A percentile compares a stretch with the other conserved stretches of the same genome.
Evolutionary conservation across 2,113 vertebrate genomes (phyloP).

Genomic region (Nothobranchius furzeri): DNA sequence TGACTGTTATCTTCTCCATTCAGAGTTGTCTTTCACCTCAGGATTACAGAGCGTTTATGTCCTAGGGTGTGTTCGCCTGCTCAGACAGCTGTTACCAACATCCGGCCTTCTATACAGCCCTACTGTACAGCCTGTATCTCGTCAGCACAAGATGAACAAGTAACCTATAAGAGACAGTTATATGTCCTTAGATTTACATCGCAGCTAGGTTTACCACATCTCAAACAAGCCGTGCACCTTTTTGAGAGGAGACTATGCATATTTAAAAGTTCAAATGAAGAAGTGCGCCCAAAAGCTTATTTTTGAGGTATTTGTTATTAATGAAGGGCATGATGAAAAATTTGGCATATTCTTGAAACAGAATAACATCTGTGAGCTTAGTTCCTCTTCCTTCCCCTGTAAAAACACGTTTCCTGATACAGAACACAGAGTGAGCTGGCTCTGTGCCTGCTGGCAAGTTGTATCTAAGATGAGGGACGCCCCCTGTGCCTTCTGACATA

Average conservation of each 20-base stretch:
- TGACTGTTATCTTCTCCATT: slow-evolving; percentile 9
- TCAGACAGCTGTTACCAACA: background rate
- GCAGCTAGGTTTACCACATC: slow-evolving; percentile 13
- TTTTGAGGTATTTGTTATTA: slow-evolving; percentile 48
- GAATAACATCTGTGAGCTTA: slow-evolving; percentile 44
- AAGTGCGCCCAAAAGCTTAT: slow-evolving; percentile 37
- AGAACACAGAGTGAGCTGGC: slow-evolving; percentile 27
- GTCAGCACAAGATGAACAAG: slow-evolving; percentile 1
- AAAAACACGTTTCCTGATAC: slow-evolving; percentile 29
- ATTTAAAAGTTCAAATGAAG: slow-evolving; percentile 30
- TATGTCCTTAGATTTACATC: slow-evolving; percentile 33
- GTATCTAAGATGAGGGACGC: slow-evolving; percentile 39
- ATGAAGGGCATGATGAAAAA: slow-evolving; percentile 41
- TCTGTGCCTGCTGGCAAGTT: slow-evolving; percentile 36
- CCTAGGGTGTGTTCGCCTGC: background rate
- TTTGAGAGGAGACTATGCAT: slow-evolving; percentile 15
- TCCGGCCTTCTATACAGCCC: slow-evolving; percentile 26
- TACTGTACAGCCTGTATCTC: too few relatives aligned
- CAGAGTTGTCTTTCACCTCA: slow-evolving; percentile 23
- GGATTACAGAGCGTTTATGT: slow-evolving; percentile 12
- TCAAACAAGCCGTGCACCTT: slow-evolving; percentile 30
- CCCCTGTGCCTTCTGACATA: slow-evolving; percentile 39
- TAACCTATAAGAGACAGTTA: slow-evolving; percentile 43
- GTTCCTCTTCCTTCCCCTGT: slow-evolving; percentile 13
- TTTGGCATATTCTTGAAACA: slow-evolving; percentile 22